Evolutionary conservation across 2,888 invertebrate genomes (phyloP).

Genomic region (Sylvicola fuscatus): DNA sequence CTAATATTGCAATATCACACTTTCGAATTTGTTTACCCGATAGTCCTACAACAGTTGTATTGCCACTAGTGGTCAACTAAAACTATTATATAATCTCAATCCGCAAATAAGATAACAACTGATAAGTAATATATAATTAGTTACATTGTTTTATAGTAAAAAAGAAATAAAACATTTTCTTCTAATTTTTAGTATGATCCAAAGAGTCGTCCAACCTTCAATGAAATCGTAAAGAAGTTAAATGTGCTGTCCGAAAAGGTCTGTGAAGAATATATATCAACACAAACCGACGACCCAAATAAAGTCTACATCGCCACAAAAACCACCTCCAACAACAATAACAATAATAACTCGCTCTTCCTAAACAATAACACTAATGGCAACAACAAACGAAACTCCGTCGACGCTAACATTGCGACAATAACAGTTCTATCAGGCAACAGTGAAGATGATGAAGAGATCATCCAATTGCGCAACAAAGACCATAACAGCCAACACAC

Average conservation of each 20-base stretch:
- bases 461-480: constrained; percentile 2
- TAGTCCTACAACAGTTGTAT: too few species aligned
- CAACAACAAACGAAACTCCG: constrained; percentile 9
- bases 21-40: too few species aligned
- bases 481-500: too few species aligned
- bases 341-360: constrained; percentile 4
- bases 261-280: constrained; percentile 15
- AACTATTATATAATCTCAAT: too few species aligned
- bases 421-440: constrained; percentile 11
- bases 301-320: neutral
- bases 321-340: constrained; percentile 1
- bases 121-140: too few species aligned
- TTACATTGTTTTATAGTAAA: too few species aligned
- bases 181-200: constrained; percentile 51
- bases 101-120: too few species aligned
- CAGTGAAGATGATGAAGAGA: constrained; percentile 15
- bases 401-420: constrained; percentile 8
- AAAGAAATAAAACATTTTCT: too few species aligned
- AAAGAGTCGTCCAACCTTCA: constrained; percentile 70
- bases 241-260: constrained; percentile 35
- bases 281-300: neutral
- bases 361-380: constrained; percentile 7
- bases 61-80: too few species aligned
- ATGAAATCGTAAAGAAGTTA: constrained; percentile 52
- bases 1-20: too few species aligned